Conservation (phyloP, 2,113 vertebrate genomes). For the Globicephala melas region DNA sequence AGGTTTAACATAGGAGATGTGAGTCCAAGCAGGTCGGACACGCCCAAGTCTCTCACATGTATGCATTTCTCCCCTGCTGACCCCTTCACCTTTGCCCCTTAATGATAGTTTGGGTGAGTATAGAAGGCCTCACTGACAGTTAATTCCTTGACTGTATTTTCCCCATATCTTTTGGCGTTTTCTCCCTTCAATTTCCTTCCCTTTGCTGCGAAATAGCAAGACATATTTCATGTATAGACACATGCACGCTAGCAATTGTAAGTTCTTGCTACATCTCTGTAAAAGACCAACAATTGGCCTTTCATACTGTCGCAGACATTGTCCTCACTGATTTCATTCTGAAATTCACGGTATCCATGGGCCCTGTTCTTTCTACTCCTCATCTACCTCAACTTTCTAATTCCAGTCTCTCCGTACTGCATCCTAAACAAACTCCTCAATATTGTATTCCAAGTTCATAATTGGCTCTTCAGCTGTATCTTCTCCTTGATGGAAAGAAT, state of each 20-base stretch:
- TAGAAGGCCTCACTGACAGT: background rate
- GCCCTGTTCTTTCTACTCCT: background rate
- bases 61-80: background rate
- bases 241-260: fast-evolving
- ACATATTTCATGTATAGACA: background rate
- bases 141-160: background rate
- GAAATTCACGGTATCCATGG: background rate
- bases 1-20: background rate
- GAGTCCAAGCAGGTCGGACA: background rate
- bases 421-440: background rate
- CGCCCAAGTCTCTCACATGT: background rate
- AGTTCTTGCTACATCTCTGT: background rate
- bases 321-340: background rate
- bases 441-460: too few relatives aligned
- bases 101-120: background rate
- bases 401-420: background rate
- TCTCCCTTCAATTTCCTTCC: background rate
- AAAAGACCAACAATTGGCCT: background rate
- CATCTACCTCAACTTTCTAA: background rate
- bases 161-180: background rate
- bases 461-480: background rate
- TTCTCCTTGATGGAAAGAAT: background rate
- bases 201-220: background rate
- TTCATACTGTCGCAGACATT: fast-evolving
- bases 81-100: background rate